Evolutionary conservation across 2,888 invertebrate genomes (phyloP), one percentile per base, ranked within the genome.

Genomic region (Sinotaia quadrata): DNA sequence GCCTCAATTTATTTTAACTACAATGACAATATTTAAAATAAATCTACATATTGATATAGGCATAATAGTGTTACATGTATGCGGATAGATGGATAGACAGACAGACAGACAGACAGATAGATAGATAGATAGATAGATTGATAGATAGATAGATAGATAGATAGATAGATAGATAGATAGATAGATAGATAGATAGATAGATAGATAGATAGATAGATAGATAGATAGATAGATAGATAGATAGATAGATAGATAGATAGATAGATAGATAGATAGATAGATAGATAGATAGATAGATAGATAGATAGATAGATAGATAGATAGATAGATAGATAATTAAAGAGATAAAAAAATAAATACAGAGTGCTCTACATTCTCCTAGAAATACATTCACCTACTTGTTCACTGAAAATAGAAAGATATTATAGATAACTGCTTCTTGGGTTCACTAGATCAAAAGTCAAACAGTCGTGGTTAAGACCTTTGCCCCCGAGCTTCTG

Each of bases 161-260:
- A 49, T 24, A 49, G 49, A 49, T 24, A 49, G 49, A 49, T 24
- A 49, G 49, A 49, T 5, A 49, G n/a, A 49, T 24, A 18, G 49
- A 49, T 5, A 49, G 49, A 49, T 24, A 49, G 49, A 49, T n/a
- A 49, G 21, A 49, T 7, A 49, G 49, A 49, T n/a, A 49, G 7
- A 10, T 7, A 18, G n/a, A 49, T 5, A 49, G 49, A 49, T n/a
- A 49, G 21, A 49, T n/a, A 49, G 10, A 49, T n/a, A 49, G 21
- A 49, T n/a, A 49, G 10, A 49, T n/a, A 49, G 49, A 49, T 24
- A 49, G 49, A 49, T n/a, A 49, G 21, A 49, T n/a, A 49, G 10
- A 10, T n/a, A 18, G 49, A 18, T n/a, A 49, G 49, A 49, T n/a
- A 49, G 49, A 49, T n/a, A 49, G n/a, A n/a, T 21, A 18, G 49